These are phyloP conservation scores for rabbit (Oryctolagus cuniculus) DNA, from an alignment of 2,113 vertebrate species.

Conservation along the genomic window DNA sequence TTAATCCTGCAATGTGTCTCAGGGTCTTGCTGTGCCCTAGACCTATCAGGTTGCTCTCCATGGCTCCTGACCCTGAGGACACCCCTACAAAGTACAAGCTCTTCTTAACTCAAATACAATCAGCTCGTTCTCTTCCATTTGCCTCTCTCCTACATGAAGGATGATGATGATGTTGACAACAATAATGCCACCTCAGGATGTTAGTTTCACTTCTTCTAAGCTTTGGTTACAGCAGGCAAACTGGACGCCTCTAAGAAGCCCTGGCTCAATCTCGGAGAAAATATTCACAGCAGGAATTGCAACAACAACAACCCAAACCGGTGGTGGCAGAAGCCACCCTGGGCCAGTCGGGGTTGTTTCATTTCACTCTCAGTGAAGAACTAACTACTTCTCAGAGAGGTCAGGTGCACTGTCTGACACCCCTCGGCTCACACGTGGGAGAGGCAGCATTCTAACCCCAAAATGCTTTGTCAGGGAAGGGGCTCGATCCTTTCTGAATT, in stretches of 20 bases:
- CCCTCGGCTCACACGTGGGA: background rate
- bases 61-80: background rate
- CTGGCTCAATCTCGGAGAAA: constrained; percentile 11
- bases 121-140: constrained; percentile 42
- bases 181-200: background rate
- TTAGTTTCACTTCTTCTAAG: constrained; percentile 66
- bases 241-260: background rate
- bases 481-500: background rate
- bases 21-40: background rate
- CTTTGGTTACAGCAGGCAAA: background rate
- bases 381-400: background rate
- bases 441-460: background rate
- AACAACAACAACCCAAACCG: background rate
- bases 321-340: background rate
- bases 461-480: background rate
- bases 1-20: background rate
- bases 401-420: background rate
- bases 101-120: constrained; percentile 24
- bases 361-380: background rate
- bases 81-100: background rate
- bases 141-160: constrained; percentile 15
- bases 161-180: background rate
- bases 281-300: background rate
- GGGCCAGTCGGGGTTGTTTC: background rate
- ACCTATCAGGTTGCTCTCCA: background rate